Evolutionary conservation across 2,888 invertebrate genomes (phyloP).

Genomic region (Zootermopsis nevadensis): DNA sequence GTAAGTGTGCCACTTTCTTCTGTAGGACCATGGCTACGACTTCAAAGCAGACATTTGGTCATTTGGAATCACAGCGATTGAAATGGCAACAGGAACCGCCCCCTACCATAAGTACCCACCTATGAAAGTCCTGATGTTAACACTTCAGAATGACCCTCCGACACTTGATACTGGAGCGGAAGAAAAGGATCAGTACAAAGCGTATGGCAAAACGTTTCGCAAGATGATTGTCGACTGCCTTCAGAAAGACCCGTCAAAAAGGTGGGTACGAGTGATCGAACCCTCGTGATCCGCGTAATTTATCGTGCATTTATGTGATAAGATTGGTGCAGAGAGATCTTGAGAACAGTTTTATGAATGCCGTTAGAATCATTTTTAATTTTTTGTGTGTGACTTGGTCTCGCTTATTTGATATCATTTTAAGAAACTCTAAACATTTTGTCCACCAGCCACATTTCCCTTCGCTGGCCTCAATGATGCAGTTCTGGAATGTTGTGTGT

Average conservation of each 20-base stretch:
- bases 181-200: constrained; percentile 97
- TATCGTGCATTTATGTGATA: too few species aligned
- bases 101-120: constrained; percentile 99
- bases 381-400: too few species aligned
- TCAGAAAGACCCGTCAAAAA: constrained; percentile 93
- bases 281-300: too few species aligned
- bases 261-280: constrained; percentile 63
- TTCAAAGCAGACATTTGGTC: constrained; percentile 97
- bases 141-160: constrained; percentile 97
- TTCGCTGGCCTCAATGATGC: too few species aligned
- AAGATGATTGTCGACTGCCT: constrained; percentile 97
- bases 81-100: constrained; percentile 98
- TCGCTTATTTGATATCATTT: too few species aligned
- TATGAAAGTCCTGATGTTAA: constrained; percentile 99
- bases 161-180: constrained; percentile 94
- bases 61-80: constrained; percentile 97
- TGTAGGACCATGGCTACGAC: constrained; percentile 94
- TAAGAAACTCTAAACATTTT: too few species aligned
- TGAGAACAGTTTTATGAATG: too few species aligned
- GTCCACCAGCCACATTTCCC: too few species aligned
- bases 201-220: constrained; percentile 96
- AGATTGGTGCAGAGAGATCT: too few species aligned
- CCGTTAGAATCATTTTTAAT: too few species aligned
- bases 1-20: constrained; percentile 22
- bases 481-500: too few species aligned